Evolutionary conservation across 2,797 vertebrate genomes (phyloP).

Genomic region (Rhynchonycteris naso): DNA sequence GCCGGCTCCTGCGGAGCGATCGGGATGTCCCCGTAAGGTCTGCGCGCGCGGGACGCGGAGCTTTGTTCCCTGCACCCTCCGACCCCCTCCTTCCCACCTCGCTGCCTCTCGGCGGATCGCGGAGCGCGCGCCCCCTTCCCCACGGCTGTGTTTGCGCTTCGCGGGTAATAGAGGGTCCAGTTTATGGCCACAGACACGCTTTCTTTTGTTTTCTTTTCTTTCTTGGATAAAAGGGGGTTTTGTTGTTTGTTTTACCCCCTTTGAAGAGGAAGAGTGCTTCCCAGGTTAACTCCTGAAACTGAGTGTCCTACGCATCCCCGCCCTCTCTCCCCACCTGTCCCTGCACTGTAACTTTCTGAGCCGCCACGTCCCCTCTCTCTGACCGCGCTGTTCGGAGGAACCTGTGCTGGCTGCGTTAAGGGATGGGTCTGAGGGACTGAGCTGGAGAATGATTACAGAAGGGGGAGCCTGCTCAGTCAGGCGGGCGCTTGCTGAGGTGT

Average conservation of each 20-base stretch:
- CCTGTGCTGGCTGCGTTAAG: neutral
- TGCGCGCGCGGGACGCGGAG: neutral
- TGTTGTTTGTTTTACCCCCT: neutral
- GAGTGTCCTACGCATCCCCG: neutral
- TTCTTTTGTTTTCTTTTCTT: conserved; percentile 64
- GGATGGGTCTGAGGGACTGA: neutral
- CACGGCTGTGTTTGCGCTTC: neutral
- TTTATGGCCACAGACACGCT: neutral
- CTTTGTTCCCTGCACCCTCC: conserved; percentile 50
- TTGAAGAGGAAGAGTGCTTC: neutral
- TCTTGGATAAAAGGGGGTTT: neutral
- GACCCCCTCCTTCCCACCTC: neutral
- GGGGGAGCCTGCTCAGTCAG: neutral
- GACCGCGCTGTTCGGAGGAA: neutral
- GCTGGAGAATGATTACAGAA: neutral
- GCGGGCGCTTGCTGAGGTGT: neutral
- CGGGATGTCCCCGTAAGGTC: neutral
- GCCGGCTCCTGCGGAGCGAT: neutral
- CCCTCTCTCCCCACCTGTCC: neutral
- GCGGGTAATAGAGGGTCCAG: neutral
- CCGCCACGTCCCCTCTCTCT: conserved; percentile 61
- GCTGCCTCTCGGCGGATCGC: neutral
- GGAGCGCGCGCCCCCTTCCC: neutral
- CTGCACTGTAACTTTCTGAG: neutral
- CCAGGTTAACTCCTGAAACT: neutral